phyloP scores from a whole-genome alignment of 2,797 vertebrate species.

The Enteromius trimaculatus region DNA sequence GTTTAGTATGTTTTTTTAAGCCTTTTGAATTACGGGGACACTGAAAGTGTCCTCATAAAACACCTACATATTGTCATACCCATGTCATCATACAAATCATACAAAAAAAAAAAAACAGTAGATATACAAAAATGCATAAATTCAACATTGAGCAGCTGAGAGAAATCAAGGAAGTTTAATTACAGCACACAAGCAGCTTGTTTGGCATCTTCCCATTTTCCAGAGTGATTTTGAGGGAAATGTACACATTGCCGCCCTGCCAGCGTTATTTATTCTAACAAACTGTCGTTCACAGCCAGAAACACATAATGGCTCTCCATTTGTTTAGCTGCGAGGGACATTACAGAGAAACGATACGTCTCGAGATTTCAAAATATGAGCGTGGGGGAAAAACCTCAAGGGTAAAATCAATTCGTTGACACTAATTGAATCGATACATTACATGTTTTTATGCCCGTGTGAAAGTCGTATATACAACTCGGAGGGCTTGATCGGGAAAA shows the following conservation, averaged over 20 bases:
- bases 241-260: constrained; percentile 17
- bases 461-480: constrained; percentile 32
- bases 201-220: neutral
- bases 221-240: constrained; percentile 11
- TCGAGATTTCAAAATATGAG: constrained; percentile 27
- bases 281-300: constrained; percentile 14
- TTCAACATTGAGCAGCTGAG: neutral
- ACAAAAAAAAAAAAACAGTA: too few relatives aligned
- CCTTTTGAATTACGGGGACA: too few relatives aligned
- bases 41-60: too few relatives aligned
- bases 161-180: constrained; percentile 34
- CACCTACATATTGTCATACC: too few relatives aligned
- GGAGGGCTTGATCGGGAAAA: neutral
- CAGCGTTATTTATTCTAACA: constrained; percentile 27
- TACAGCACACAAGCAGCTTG: neutral
- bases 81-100: too few relatives aligned
- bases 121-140: neutral
- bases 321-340: constrained; percentile 36
- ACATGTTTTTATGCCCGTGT: constrained; percentile 31
- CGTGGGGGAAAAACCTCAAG: constrained; percentile 8
- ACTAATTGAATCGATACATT: constrained; percentile 40
- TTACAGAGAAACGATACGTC: constrained; percentile 23
- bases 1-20: too few relatives aligned
- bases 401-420: constrained; percentile 38
- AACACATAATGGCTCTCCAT: constrained; percentile 25